Percentiles rank a stretch among this genome's conserved stretches.
These are phyloP conservation scores for Cremastinae sp. DNA, from an alignment of 2,888 invertebrate genomes.

Conservation along the genomic window DNA sequence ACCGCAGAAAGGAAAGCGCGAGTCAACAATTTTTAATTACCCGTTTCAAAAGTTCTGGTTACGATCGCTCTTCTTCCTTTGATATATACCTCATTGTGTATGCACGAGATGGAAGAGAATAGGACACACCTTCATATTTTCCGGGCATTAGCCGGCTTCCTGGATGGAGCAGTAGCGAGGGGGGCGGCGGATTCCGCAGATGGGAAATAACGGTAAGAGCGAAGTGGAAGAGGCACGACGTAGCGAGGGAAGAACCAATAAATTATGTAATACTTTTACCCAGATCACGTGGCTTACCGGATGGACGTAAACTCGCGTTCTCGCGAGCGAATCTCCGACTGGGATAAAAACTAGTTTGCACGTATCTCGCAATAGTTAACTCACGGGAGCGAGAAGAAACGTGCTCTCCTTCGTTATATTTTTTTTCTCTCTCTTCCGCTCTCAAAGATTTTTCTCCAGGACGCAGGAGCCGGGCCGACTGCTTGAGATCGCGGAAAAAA, in stretches of 20 bases:
- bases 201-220: not conserved
- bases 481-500: too few species aligned
- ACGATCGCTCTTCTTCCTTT: too few species aligned
- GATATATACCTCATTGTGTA: too few species aligned
- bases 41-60: not conserved
- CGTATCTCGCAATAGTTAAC: conserved; percentile 1
- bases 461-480: not conserved
- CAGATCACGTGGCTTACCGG: conserved; percentile 24
- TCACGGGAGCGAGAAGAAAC: conserved; percentile 21
- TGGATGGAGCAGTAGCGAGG: not conserved
- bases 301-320: conserved; percentile 22
- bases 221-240: conserved; percentile 4
- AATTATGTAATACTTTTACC: conserved; percentile 49
- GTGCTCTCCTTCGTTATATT: conserved; percentile 14
- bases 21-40: not conserved
- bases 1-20: too few species aligned
- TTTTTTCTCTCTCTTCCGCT: conserved; percentile 21
- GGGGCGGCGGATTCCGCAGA: conserved; percentile 15
- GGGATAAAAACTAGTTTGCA: not conserved
- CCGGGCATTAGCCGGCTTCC: conserved; percentile 44
- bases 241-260: conserved; percentile 31
- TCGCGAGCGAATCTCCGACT: not conserved
- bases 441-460: conserved; percentile 9
- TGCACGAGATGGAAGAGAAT: not conserved
- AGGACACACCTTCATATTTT: conserved; percentile 42